Conservation (phyloP, 2,113 vertebrate species). For the Platysternon megacephalum region DNA sequence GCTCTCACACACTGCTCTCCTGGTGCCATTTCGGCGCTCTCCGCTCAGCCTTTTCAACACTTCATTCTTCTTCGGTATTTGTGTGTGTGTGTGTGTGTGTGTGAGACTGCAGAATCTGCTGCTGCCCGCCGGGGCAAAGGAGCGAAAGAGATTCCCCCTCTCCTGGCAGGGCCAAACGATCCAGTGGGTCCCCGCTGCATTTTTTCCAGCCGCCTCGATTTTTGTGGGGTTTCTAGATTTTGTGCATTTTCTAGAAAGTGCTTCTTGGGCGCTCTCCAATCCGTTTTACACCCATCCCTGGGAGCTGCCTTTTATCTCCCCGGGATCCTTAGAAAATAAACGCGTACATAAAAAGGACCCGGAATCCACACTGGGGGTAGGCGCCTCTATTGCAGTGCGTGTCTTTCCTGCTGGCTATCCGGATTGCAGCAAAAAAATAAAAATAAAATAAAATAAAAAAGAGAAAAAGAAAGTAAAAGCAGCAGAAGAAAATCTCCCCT, state of each 20-base stretch:
- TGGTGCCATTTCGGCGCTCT: slow-evolving; percentile 68
- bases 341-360: not conserved
- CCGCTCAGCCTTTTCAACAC: slow-evolving; percentile 67
- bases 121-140: slow-evolving; percentile 26
- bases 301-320: slow-evolving; percentile 20
- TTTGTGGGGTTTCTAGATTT: too few species aligned
- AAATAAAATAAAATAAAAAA: not conserved
- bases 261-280: slow-evolving; percentile 54
- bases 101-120: slow-evolving; percentile 52
- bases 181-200: not conserved
- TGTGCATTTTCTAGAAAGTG: slow-evolving; percentile 67
- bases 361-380: slow-evolving; percentile 30
- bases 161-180: not conserved
- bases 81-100: not conserved
- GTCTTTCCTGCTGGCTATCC: slow-evolving; percentile 28
- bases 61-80: slow-evolving; percentile 35
- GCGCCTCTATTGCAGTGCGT: slow-evolving; percentile 36
- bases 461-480: slow-evolving; percentile 39
- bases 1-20: slow-evolving; percentile 51
- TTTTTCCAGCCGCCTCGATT: not conserved
- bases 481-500: slow-evolving; percentile 31
- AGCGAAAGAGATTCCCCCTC: slow-evolving; percentile 24
- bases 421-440: not conserved
- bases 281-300: not conserved
- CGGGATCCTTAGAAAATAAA: not conserved